These are phyloP conservation scores for Mareca strepera DNA, from an alignment of 2,797 vertebrate genomes.

Conservation along the genomic window DNA sequence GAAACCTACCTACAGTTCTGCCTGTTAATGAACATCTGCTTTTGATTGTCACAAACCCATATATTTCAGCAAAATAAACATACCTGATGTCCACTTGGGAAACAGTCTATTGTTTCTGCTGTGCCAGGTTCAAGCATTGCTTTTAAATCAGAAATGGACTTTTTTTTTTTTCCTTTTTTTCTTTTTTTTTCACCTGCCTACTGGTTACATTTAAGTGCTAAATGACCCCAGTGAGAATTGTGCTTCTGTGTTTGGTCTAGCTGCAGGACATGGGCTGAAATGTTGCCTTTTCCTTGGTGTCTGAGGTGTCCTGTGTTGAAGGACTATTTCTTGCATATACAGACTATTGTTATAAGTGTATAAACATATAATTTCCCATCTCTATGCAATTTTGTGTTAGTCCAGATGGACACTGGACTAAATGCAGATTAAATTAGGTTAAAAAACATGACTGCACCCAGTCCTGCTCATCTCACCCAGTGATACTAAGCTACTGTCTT, in stretches of 20 bases:
- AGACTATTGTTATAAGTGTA: neutral
- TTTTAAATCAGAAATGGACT: slow-evolving; percentile 38
- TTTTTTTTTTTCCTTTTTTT: neutral
- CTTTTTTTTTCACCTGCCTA: slow-evolving; percentile 18
- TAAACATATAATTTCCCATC: neutral
- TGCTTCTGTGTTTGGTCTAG: slow-evolving; percentile 26
- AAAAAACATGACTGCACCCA: neutral
- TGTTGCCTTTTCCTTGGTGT: neutral
- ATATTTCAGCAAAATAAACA: slow-evolving; percentile 62
- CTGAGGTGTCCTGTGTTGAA: neutral
- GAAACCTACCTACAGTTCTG: slow-evolving; percentile 37
- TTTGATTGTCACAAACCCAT: slow-evolving; percentile 58
- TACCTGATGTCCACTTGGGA: slow-evolving; percentile 38
- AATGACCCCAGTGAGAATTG: slow-evolving; percentile 3
- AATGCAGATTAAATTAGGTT: neutral
- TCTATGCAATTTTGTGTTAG: neutral
- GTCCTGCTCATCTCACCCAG: neutral
- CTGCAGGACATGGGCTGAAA: neutral
- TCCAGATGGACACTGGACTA: neutral
- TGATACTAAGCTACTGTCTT: neutral
- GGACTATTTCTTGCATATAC: neutral
- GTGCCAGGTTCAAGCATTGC: slow-evolving; percentile 20
- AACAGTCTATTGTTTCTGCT: slow-evolving; percentile 50
- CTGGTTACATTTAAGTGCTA: slow-evolving; percentile 30
- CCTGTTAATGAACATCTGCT: slow-evolving; percentile 61